Base-by-base conservation (phyloP, 92 coral and sea anemone species). In the Heteractis magnifica region DNA sequence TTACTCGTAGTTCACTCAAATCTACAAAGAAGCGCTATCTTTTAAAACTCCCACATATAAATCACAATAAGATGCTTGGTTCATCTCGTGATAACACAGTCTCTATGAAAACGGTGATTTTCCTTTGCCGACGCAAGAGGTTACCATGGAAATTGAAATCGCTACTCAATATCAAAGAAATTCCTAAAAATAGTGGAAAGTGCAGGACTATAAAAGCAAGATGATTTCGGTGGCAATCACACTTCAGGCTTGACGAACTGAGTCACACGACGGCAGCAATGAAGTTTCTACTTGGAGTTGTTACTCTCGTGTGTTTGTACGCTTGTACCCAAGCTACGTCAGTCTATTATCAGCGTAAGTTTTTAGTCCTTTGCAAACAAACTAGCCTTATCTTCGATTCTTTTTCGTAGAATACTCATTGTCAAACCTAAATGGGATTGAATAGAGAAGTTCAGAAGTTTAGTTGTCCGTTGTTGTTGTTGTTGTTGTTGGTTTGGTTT, bases 241-340 rank as follows among this genome's bases (percentile, higher is more conserved):
- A 80, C 62, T 55, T 80, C 71, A 75, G 71, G 76, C 76, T 80
- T 80, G 70, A 9, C 55, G 6, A 56, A 51, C 52, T 51, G 49
- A 48, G 49, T 51, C 75, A 16, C 83, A 80, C 44, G 75, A 65
- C 49, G 76, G 59, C 76, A 48, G 62, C 59, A 48, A 64, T 65
- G 52, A 80, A 80, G 18, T 56, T 80, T 65, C 62, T 80, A 18
- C 53, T 41, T 62, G 83, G 52, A 5, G 26, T 74, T 49, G n/a
- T 80, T 49, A n/a, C 83, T 10, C 49, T 80, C 49, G 59, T 65
- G 19, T 65, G 83, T 21, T n/a, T 65, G 83, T 80, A 80, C 49
- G 50, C 14, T 0, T 48, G 50, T 64, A 44, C 83, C 4, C 74
- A 79, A 0, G 62, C 83, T 79, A 44, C 8, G 19, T n/a, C 26